A percentile compares a stretch with the other conserved stretches of the same genome.
Evolutionary conservation across 2,797 vertebrate genomes (phyloP).

Genomic region (Xenopus petersii): DNA sequence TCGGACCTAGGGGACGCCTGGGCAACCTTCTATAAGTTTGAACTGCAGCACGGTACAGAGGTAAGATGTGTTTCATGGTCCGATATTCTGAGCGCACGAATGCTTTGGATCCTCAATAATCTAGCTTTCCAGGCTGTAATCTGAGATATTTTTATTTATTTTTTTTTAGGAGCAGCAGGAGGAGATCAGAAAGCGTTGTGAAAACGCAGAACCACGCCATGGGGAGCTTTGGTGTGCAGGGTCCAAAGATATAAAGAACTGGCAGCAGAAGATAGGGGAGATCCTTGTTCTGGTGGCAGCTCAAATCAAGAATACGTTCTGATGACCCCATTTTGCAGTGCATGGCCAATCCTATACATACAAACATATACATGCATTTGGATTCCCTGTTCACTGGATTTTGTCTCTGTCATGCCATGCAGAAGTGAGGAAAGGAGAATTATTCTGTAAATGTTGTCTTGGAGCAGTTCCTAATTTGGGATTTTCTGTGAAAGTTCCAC

Average conservation of each 20-base stretch:
- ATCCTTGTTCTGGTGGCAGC: constrained; percentile 83
- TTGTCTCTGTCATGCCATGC: not conserved
- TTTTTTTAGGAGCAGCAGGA: constrained; percentile 86
- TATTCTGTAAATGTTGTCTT: not conserved
- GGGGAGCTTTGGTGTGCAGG: constrained; percentile 95
- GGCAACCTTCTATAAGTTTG: constrained; percentile 97
- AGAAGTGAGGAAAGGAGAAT: not conserved
- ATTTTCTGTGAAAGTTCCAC: constrained; percentile 43
- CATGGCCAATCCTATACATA: not conserved
- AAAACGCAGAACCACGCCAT: constrained; percentile 91
- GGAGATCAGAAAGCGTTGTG: constrained; percentile 89
- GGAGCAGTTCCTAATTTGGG: not conserved
- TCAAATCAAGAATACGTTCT: constrained; percentile 92
- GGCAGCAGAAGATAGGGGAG: constrained; percentile 95
- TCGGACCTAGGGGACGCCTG: constrained; percentile 94
- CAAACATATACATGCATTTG: not conserved
- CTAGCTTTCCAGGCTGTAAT: too few relatives aligned
- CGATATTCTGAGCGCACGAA: too few relatives aligned
- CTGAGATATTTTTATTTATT: not conserved
- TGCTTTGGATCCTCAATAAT: too few relatives aligned
- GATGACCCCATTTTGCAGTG: constrained; percentile 37
- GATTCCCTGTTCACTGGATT: not conserved
- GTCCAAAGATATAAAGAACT: constrained; percentile 93
- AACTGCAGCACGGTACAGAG: constrained; percentile 92
- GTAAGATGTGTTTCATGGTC: constrained; percentile 59